Base-by-base conservation (phyloP, 2,888 invertebrate species). In the Adelognathus sp. region DNA sequence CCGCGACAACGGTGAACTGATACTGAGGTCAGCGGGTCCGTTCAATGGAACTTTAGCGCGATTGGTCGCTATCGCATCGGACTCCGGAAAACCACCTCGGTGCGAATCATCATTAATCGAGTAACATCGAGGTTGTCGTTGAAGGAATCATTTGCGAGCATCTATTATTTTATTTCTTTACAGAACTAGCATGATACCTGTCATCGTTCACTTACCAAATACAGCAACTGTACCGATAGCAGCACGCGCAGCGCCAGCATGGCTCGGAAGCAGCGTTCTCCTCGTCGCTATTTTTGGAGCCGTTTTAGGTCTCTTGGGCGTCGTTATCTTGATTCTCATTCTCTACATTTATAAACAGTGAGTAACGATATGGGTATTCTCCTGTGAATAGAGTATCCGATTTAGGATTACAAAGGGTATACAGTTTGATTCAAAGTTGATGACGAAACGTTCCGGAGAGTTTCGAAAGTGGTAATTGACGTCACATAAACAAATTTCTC, bases 71-170 rank as follows among this genome's bases (percentile, higher is more conserved):
- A 95, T 96, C 56, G 98, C 97, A 21, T 95, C 94, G 0, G 98
- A 98, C 91, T 95, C 95, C 11, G 98, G 98, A 14, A 93, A 93
- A 18, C 98, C 98, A n/a, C 96, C 97, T 0, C 91, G 96, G 89
- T 96, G 95, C 92, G 41, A 4, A 50, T 29, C 1, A 6, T 18
- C 36, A 56, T 29, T 7, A 31, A 41, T 33, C n/a, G 27, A 27
- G 54, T 52, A 9, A n/a, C 14, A 36, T 9, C 29, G 2, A 16
- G 18, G 14, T 7, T 46, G 21, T 14, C 7, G 21, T 24, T 3
- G 18, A 69, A 74, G 18, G 16, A 72, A 74, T 18, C 39, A 52
- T 5, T 31, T 63, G 39, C 18, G 71, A 46, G 2, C 21, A 46
- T 21, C 21, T 46, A 7, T 11, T 46, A 3, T 7, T 21, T 2